Percentiles rank a stretch among this genome's conserved stretches.
Evolutionary conservation across 2,797 vertebrate species (phyloP).

Genomic region (Columba guinea): DNA sequence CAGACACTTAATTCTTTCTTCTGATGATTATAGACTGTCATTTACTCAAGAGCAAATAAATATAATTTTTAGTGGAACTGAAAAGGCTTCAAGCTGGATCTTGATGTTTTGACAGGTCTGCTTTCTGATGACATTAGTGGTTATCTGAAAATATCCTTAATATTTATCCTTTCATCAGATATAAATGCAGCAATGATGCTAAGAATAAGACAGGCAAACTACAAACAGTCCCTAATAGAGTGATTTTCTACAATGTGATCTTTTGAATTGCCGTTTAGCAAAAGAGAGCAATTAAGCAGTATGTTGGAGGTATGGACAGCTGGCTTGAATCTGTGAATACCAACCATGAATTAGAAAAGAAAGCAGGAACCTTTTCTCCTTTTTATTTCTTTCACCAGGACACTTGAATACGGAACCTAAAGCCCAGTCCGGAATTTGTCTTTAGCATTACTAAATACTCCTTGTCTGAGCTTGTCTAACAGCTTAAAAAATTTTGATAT

Average conservation of each 20-base stretch:
- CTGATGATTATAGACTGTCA: not conserved
- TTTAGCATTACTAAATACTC: not conserved
- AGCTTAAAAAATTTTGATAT: not conserved
- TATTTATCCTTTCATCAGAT: not conserved
- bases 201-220: not conserved
- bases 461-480: not conserved
- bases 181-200: not conserved
- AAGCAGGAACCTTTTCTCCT: not conserved
- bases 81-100: not conserved
- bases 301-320: not conserved
- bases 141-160: not conserved
- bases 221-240: not conserved
- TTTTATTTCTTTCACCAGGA: not conserved
- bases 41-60: not conserved
- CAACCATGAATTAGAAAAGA: not conserved
- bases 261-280: not conserved
- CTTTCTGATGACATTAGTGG: not conserved
- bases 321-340: not conserved
- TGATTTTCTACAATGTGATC: not conserved
- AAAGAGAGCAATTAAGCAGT: not conserved
- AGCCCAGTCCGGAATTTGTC: not conserved
- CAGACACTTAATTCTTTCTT: not conserved
- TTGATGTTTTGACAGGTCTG: not conserved
- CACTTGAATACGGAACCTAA: not conserved
- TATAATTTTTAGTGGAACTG: not conserved